Evolutionary conservation across 2,797 vertebrate species (phyloP).

Genomic region (Urophycis tenuis): DNA sequence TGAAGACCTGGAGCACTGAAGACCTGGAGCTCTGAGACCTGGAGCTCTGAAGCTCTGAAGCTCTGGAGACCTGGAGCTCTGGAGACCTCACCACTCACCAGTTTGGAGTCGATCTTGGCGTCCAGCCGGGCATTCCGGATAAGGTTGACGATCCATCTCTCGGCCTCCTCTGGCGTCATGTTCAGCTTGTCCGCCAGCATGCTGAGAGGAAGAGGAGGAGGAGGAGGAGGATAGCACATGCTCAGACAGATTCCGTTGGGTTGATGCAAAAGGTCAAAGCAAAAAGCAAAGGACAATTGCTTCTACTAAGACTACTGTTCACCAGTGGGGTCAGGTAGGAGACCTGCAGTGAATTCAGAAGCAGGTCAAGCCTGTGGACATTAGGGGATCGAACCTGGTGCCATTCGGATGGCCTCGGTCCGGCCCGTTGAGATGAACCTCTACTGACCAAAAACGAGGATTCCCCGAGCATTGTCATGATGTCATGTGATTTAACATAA

Average conservation of each 20-base stretch:
- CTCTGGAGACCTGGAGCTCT: too few species aligned
- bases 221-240: neutral
- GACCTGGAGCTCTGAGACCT: too few species aligned
- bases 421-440: neutral
- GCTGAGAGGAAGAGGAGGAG: conserved; percentile 55
- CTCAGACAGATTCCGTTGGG: too few species aligned
- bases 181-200: conserved; percentile 98
- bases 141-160: conserved; percentile 98
- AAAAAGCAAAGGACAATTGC: too few species aligned
- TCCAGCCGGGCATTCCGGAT: conserved; percentile 95
- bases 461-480: too few species aligned
- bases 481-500: too few species aligned
- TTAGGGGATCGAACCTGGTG: neutral
- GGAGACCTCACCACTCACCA: too few species aligned
- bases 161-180: conserved; percentile 97
- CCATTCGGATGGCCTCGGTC: neutral
- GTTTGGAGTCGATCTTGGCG: conserved; percentile 97
- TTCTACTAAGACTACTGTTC: neutral
- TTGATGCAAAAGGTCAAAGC: too few species aligned
- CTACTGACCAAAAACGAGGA: too few species aligned
- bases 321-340: neutral
- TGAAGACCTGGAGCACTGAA: too few species aligned
- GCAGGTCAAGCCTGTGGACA: neutral
- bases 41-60: too few species aligned
- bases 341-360: neutral